phyloP scores from a whole-genome alignment of 2,888 invertebrate genomes.

The Epinotia ramella region DNA sequence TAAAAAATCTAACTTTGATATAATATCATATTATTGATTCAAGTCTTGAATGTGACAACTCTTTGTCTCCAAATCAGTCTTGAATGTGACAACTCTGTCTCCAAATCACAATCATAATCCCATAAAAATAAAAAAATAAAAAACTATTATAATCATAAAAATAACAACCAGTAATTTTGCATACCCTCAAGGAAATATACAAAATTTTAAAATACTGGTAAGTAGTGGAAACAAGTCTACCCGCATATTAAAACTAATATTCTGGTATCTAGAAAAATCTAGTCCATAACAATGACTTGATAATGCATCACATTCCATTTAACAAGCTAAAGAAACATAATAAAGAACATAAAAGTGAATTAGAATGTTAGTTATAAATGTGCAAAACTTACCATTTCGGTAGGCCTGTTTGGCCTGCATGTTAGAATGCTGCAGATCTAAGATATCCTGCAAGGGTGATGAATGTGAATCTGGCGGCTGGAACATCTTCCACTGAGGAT shows the following conservation, averaged over 20 bases:
- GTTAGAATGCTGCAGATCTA: slow-evolving; percentile 88
- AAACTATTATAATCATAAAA: not conserved
- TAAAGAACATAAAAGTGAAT: not conserved
- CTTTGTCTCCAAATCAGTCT: not conserved
- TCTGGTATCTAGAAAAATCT: not conserved
- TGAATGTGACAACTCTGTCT: no score
- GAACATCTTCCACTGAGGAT: slow-evolving; percentile 96
- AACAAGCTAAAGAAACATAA: not conserved
- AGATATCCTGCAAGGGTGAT: slow-evolving; percentile 93
- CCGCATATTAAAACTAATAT: not conserved
- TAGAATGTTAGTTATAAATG: not conserved
- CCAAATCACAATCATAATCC: no score
- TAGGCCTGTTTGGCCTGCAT: slow-evolving; percentile 82
- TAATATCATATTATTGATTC: not conserved
- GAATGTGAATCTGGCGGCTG: slow-evolving; percentile 95
- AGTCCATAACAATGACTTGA: not conserved
- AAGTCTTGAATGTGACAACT: not conserved
- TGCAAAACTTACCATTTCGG: slow-evolving; percentile 81
- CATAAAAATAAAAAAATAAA: no score
- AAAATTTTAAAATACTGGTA: not conserved
- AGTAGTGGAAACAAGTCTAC: not conserved
- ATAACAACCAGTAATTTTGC: no score
- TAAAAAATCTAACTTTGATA: not conserved
- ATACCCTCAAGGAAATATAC: not conserved
- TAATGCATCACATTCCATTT: not conserved